These are phyloP conservation scores for Molothrus ater DNA, from an alignment of 2,797 vertebrate species.

Conservation along the genomic window DNA sequence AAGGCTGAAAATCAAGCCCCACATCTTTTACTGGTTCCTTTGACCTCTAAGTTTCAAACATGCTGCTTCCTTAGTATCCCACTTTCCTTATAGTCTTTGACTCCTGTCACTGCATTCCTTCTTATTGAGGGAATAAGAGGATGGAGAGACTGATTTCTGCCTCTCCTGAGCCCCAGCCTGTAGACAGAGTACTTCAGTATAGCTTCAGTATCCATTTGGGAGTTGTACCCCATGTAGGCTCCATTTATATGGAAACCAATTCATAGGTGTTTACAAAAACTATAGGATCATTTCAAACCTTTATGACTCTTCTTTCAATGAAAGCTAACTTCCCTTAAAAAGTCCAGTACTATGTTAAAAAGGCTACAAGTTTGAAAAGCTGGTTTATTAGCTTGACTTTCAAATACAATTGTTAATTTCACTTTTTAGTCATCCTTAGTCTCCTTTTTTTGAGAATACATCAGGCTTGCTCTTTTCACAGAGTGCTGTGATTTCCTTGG, in stretches of 20 bases:
- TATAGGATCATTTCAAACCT: not conserved
- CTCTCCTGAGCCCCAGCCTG: not conserved
- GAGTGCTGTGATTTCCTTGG: not conserved
- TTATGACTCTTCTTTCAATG: not conserved
- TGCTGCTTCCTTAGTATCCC: not conserved
- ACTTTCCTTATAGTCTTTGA: not conserved
- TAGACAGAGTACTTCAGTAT: not conserved
- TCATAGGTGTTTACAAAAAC: not conserved
- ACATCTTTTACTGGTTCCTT: not conserved
- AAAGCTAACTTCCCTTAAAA: not conserved
- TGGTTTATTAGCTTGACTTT: not conserved
- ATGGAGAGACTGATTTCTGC: not conserved
- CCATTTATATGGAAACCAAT: not conserved
- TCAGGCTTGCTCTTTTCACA: not conserved
- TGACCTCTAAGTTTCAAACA: fast-evolving
- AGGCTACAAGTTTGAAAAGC: not conserved
- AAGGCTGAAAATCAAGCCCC: not conserved
- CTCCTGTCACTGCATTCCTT: not conserved
- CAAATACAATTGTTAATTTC: not conserved
- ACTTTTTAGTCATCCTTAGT: not conserved
- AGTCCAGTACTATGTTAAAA: not conserved
- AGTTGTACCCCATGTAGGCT: not conserved
- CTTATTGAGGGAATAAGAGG: not conserved
- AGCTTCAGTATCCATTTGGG: not conserved
- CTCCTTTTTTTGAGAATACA: not conserved